Conservation (phyloP, 1,140 invertebrate genomes). For the Drosophila asahinai region DNA sequence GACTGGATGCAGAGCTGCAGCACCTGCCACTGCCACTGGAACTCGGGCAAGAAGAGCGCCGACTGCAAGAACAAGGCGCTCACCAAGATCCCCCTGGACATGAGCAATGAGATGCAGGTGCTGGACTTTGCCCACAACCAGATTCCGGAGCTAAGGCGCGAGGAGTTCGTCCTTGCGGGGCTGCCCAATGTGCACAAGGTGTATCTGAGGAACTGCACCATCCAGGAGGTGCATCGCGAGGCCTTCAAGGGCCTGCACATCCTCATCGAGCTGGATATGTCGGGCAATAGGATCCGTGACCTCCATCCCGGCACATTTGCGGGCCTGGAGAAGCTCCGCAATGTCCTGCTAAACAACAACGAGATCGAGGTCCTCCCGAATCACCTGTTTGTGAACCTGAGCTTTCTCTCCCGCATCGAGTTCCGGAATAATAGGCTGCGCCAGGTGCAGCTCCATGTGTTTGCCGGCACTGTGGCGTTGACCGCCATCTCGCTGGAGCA, state of each 20-base stretch:
- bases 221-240: conserved; percentile 89
- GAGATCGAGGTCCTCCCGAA: conserved; percentile 90
- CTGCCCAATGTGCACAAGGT: conserved; percentile 93
- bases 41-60: conserved; percentile 92
- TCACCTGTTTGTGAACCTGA: conserved; percentile 91
- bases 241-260: conserved; percentile 91
- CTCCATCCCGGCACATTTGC: conserved; percentile 90
- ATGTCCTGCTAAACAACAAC: conserved; percentile 91
- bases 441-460: conserved; percentile 89
- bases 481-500: conserved; percentile 89
- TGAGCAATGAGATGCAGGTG: conserved; percentile 91
- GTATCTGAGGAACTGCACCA: conserved; percentile 89
- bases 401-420: conserved; percentile 90
- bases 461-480: conserved; percentile 89
- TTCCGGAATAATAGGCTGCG: conserved; percentile 91
- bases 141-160: conserved; percentile 88
- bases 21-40: conserved; percentile 92
- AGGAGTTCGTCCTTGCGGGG: conserved; percentile 89
- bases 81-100: conserved; percentile 88
- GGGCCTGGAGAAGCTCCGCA: conserved; percentile 89
- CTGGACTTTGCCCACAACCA: conserved; percentile 91
- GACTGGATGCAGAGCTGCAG: conserved; percentile 87
- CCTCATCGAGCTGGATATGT: conserved; percentile 94
- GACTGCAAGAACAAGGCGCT: conserved; percentile 90
- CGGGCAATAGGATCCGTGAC: conserved; percentile 90